These are phyloP conservation scores for Chloroceryle inda DNA, from an alignment of 2,797 vertebrate species.

Conservation along the genomic window DNA sequence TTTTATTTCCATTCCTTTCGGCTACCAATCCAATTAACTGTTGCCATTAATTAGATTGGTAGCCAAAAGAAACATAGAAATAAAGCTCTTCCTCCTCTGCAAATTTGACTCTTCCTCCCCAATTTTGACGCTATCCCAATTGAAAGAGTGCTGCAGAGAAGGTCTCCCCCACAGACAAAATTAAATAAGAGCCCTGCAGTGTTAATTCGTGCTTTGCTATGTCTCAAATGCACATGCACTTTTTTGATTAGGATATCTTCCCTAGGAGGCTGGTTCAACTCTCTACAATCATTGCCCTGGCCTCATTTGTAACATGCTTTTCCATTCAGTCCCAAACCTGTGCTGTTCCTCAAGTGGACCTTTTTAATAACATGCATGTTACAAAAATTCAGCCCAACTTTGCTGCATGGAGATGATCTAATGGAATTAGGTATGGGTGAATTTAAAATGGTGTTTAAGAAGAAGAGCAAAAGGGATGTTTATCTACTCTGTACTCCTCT, in stretches of 20 bases:
- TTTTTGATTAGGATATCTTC: constrained; percentile 36
- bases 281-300: not conserved
- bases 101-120: not conserved
- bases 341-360: not conserved
- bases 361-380: not conserved
- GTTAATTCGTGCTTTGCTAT: constrained; percentile 13
- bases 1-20: constrained; percentile 49
- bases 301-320: constrained; percentile 12
- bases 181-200: constrained; percentile 45
- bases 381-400: not conserved
- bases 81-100: constrained; percentile 9
- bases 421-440: not conserved
- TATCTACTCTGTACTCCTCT: not conserved
- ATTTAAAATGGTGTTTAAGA: not conserved
- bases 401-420: not conserved
- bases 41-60: constrained; percentile 52
- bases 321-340: not conserved
- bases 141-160: constrained; percentile 8
- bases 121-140: not conserved
- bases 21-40: constrained; percentile 64
- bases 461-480: not conserved
- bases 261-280: constrained; percentile 19
- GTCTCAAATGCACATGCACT: not conserved
- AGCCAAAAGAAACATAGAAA: constrained; percentile 59
- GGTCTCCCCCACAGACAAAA: constrained; percentile 41